Conservation (phyloP, 2,113 vertebrate genomes). For the Rhinolophus sinicus region DNA sequence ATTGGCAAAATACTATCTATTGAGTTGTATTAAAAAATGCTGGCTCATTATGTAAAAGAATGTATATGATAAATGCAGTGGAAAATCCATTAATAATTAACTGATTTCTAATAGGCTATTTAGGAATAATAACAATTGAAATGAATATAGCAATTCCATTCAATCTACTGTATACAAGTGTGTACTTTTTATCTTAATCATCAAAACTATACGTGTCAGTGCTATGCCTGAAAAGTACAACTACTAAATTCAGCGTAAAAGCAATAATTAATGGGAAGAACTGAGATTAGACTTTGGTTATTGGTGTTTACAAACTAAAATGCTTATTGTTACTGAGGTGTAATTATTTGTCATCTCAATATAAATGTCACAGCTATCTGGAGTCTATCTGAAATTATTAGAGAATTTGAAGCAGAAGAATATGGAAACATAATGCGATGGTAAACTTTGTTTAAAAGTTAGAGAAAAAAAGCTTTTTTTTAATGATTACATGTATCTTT, state of each 20-base stretch:
- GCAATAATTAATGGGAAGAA: not conserved
- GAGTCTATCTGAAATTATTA: not conserved
- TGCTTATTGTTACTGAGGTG: not conserved
- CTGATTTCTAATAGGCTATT: not conserved
- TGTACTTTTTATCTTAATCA: not conserved
- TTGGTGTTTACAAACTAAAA: not conserved
- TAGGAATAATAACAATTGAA: not conserved
- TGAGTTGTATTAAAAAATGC: not conserved
- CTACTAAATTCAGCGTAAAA: not conserved
- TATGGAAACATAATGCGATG: not conserved
- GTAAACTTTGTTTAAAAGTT: not conserved
- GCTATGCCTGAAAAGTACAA: rapidly evolving
- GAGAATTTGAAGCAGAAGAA: not conserved
- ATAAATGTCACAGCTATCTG: not conserved
- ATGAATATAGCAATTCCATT: not conserved
- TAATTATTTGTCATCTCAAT: not conserved
- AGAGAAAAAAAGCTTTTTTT: not conserved
- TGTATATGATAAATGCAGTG: not conserved
- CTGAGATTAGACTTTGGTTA: not conserved
- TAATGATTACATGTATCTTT: not conserved
- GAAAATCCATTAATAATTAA: not conserved
- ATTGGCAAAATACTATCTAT: not conserved
- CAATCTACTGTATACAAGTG: rapidly evolving
- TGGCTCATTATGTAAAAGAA: not conserved
- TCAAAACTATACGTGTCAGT: not conserved